Evolutionary conservation across 2,888 invertebrate species (phyloP).

Genomic region (Sinelater perroti): DNA sequence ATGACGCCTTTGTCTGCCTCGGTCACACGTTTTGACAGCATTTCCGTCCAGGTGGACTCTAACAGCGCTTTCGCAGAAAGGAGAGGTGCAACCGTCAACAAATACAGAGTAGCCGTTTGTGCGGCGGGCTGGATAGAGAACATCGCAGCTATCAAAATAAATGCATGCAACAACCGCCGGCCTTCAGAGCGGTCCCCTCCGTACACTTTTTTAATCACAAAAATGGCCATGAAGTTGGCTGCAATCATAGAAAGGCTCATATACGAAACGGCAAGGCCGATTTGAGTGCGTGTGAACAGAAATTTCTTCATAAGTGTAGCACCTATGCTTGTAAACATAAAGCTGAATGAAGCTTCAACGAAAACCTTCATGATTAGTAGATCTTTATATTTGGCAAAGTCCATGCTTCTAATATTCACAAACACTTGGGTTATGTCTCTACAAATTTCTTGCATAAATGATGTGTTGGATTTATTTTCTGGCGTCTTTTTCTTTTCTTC

Average conservation of each 20-base stretch:
- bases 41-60: conserved; percentile 65
- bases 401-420: conserved; percentile 60
- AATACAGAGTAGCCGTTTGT: conserved; percentile 55
- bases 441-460: background rate
- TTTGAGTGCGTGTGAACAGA: conserved; percentile 63
- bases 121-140: conserved; percentile 51
- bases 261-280: conserved; percentile 69
- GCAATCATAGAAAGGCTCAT: conserved; percentile 64
- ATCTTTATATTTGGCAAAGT: conserved; percentile 66
- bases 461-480: background rate
- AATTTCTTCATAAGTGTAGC: conserved; percentile 63
- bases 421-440: conserved; percentile 57
- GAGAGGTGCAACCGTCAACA: conserved; percentile 63
- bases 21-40: conserved; percentile 63
- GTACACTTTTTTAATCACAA: conserved; percentile 63
- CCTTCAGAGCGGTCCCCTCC: conserved; percentile 61
- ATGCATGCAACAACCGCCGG: conserved; percentile 62
- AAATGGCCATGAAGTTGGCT: conserved; percentile 63
- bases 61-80: conserved; percentile 64
- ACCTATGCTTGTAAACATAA: conserved; percentile 66
- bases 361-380: conserved; percentile 66
- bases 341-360: conserved; percentile 65
- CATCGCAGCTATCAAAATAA: conserved; percentile 61
- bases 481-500: background rate
- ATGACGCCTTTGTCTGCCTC: conserved; percentile 66